These are phyloP conservation scores for Drosophila quasianomalipes DNA, from an alignment of 2,888 invertebrate genomes.

Conservation along the genomic window DNA sequence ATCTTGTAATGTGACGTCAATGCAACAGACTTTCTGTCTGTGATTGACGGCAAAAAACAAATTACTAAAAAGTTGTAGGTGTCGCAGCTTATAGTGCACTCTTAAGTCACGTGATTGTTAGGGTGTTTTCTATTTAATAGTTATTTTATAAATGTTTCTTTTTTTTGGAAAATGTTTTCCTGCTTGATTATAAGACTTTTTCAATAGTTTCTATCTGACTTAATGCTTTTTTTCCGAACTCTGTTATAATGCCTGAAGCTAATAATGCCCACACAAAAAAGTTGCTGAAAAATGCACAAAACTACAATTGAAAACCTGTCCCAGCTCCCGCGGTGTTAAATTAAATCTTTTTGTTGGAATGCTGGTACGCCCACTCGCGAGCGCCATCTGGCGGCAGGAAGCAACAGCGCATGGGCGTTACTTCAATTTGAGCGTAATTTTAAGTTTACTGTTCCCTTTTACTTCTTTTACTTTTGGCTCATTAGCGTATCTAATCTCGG, in stretches of 20 bases:
- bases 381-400: slow-evolving; percentile 38
- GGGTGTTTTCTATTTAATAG: neutral
- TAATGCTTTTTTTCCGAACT: neutral
- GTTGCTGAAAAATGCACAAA: neutral
- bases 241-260: slow-evolving; percentile 1
- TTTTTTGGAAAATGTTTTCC: neutral
- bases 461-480: slow-evolving; percentile 4
- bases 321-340: slow-evolving; percentile 10
- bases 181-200: neutral
- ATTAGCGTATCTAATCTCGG: slow-evolving; percentile 38
- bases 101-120: slow-evolving; percentile 25
- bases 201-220: neutral
- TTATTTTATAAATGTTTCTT: neutral
- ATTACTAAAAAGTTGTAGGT: slow-evolving; percentile 25
- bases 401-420: slow-evolving; percentile 20
- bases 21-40: slow-evolving; percentile 30
- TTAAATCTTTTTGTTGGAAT: slow-evolving; percentile 11
- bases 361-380: slow-evolving; percentile 24
- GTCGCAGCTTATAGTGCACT: slow-evolving; percentile 20
- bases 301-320: slow-evolving; percentile 12
- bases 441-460: neutral
- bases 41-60: slow-evolving; percentile 31
- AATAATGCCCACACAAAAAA: slow-evolving; percentile 20
- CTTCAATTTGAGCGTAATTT: slow-evolving; percentile 7
- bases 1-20: slow-evolving; percentile 53